Percentiles rank a stretch among this genome's conserved stretches.
Conservation (phyloP, 2,113 vertebrate species). For the Oryzias curvinotus region DNA sequence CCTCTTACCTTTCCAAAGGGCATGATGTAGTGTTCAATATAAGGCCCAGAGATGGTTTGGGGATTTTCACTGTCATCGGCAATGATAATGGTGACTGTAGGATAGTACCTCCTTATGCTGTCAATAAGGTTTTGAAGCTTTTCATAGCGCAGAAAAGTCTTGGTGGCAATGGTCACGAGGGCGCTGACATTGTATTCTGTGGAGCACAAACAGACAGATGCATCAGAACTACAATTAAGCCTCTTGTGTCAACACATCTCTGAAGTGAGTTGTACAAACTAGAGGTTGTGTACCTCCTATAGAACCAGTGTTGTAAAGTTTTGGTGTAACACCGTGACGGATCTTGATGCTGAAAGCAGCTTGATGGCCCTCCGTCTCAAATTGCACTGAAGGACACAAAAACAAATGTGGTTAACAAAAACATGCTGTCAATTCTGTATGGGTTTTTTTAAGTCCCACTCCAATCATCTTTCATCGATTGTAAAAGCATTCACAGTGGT, state of each 20-base stretch:
- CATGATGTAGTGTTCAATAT: conserved; percentile 93
- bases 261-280: no score
- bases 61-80: conserved; percentile 87
- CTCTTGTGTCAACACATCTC: no score
- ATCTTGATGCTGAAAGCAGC: conserved; percentile 84
- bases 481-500: no score
- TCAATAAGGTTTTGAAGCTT: conserved; percentile 85
- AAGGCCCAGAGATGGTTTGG: conserved; percentile 78
- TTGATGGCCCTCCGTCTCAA: conserved; percentile 84
- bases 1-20: conserved; percentile 87
- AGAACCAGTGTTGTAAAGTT: conserved; percentile 82
- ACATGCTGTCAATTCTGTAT: no score
- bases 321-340: conserved; percentile 81
- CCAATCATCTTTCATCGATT: no score
- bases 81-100: conserved; percentile 85
- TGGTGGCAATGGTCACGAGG: conserved; percentile 89
- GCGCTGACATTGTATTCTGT: conserved; percentile 84
- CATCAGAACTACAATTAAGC: no score
- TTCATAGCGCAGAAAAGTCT: conserved; percentile 90
- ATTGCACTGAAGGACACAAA: conserved; percentile 80
- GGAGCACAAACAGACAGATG: background rate
- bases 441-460: no score
- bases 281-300: conserved; percentile 47
- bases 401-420: conserved; percentile 7
- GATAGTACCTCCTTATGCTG: conserved; percentile 88